A percentile compares a stretch with the other conserved stretches of the same genome.
These are phyloP conservation scores for Drosophila greeni DNA, from an alignment of 2,888 invertebrate genomes.

Conservation along the genomic window DNA sequence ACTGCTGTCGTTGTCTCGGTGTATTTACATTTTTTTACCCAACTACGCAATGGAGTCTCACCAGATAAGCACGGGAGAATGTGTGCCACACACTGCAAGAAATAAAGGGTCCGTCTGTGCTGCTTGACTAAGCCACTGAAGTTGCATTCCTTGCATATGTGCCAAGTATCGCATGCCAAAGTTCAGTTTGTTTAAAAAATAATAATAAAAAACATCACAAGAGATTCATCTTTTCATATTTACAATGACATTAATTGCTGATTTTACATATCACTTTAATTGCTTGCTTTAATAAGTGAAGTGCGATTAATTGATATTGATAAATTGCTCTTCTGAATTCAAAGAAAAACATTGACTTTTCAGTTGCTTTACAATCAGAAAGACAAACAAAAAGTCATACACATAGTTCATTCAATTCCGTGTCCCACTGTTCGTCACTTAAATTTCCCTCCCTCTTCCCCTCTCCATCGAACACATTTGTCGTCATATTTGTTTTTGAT, in stretches of 20 bases:
- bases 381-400: not conserved
- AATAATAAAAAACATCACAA: not conserved
- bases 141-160: conserved; percentile 29
- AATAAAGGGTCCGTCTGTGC: conserved; percentile 26
- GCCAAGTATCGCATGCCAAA: not conserved
- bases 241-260: not conserved
- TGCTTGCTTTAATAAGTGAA: no score
- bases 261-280: not conserved
- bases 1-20: conserved; percentile 36
- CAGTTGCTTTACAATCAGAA: not conserved
- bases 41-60: conserved; percentile 43
- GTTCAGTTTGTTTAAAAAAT: not conserved
- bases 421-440: conserved; percentile 7
- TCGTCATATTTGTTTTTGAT: conserved; percentile 58
- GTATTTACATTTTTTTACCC: conserved; percentile 56
- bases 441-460: conserved; percentile 24
- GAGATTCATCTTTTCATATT: not conserved
- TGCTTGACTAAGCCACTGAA: conserved; percentile 44
- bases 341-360: conserved; percentile 4
- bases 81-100: conserved; percentile 51
- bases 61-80: conserved; percentile 39
- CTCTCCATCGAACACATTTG: conserved; percentile 38
- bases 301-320: not conserved
- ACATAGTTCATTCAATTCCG: conserved; percentile 20
- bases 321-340: not conserved